These are phyloP conservation scores for Lypha dubia DNA, from an alignment of 2,888 invertebrate species.

Conservation along the genomic window DNA sequence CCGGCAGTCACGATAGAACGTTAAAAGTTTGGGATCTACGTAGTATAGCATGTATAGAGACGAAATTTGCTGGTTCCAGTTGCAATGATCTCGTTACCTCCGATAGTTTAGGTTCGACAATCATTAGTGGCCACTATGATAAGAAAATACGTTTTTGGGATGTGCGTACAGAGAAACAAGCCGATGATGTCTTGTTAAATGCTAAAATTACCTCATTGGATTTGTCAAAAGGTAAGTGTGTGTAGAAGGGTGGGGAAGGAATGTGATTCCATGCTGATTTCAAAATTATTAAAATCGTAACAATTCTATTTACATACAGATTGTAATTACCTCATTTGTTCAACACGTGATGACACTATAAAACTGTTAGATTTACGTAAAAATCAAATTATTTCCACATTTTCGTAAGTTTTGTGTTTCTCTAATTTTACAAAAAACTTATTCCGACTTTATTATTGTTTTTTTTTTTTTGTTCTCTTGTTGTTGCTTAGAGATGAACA, in stretches of 20 bases:
- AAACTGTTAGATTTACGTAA: conserved; percentile 97
- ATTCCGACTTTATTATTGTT: background rate
- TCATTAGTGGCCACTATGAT: conserved; percentile 99
- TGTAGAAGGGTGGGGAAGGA: too few species aligned
- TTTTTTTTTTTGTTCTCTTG: conserved; percentile 77
- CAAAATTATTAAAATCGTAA: background rate
- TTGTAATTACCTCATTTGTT: conserved; percentile 94
- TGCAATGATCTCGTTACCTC: conserved; percentile 98
- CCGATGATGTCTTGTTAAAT: conserved; percentile 93
- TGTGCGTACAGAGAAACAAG: conserved; percentile 92
- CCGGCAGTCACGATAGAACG: conserved; percentile 98
- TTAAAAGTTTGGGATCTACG: conserved; percentile 99
- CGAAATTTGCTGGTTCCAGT: conserved; percentile 97
- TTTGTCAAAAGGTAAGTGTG: conserved; percentile 94
- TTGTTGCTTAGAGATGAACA: conserved; percentile 91
- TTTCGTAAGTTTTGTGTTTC: conserved; percentile 87
- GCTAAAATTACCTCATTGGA: conserved; percentile 98
- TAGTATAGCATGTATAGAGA: conserved; percentile 95
- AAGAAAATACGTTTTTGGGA: conserved; percentile 99
- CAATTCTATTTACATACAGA: conserved; percentile 85
- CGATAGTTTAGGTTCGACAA: conserved; percentile 91
- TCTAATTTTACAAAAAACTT: background rate
- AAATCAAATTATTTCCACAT: conserved; percentile 95
- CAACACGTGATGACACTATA: conserved; percentile 97
- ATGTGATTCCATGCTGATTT: background rate